phyloP scores from a whole-genome alignment of 2,113 vertebrate species.

The Poeciliopsis prolifica region DNA sequence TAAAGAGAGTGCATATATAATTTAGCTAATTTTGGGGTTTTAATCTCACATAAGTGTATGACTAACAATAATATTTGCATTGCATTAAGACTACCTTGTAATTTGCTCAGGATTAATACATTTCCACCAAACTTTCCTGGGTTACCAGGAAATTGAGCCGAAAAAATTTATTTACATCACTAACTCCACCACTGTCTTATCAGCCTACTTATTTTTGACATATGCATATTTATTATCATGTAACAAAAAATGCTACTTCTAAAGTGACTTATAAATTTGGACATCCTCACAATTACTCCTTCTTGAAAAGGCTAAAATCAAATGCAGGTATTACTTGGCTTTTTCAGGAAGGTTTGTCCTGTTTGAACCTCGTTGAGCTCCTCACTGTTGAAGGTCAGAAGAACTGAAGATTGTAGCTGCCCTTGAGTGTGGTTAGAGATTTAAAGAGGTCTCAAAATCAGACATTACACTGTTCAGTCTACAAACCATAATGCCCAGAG shows the following conservation, averaged over 20 bases:
- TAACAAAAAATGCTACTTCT: too few species aligned
- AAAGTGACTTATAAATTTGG: too few species aligned
- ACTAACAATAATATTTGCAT: background rate
- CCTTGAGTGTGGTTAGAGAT: background rate
- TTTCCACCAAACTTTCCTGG: background rate
- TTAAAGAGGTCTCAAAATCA: background rate
- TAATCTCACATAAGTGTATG: background rate
- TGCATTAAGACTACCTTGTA: background rate
- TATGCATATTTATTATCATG: too few species aligned
- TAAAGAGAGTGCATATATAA: background rate
- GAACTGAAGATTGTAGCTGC: background rate
- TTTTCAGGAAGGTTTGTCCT: background rate
- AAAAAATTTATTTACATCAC: background rate
- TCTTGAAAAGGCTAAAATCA: too few species aligned
- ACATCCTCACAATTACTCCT: too few species aligned
- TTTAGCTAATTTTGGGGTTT: background rate
- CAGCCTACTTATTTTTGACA: background rate
- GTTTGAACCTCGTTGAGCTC: background rate
- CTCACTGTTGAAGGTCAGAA: background rate
- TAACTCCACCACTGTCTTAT: background rate
- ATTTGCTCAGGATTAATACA: too few species aligned
- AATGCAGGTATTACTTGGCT: too few species aligned
- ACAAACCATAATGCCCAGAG: background rate
- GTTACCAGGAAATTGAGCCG: background rate
- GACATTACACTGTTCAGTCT: background rate